Base-by-base conservation (phyloP, 2,888 invertebrate species). In the Crocallis elinguaria region DNA sequence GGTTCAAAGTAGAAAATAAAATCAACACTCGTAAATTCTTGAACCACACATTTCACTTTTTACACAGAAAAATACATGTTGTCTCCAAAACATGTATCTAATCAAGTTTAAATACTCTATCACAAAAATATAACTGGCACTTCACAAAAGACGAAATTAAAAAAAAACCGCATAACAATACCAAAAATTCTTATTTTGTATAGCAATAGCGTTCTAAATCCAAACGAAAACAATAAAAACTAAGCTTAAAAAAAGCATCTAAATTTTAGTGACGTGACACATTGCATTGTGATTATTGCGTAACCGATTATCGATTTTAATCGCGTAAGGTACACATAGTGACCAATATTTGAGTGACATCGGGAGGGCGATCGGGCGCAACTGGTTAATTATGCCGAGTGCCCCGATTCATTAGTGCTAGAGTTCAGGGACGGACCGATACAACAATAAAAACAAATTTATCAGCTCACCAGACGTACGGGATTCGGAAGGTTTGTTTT, bases 321-420 rank as follows among this genome's bases (percentile, higher is more conserved):
- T 30, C 42, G 27, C 30, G 42, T 37, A 23, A 35, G 23, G 33
- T 56, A 32, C 45, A 57, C 25, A 17, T 17, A 58, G 67, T 71
- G 67, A 69, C 58, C 74, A 74, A 77, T 80, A 73, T 81, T 79
- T 79, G 74, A 79, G 79, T 82, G 75, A 49, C 48, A 82, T 74
- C 73, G 77, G 64, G 76, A 71, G 79, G 74, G 68, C 76, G 83
- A 72, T 85, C 82, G 86, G 80, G 83, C 82, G 83, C 82, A 84
- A 88, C 86, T 86, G 84, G 83, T 87, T 89, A 87, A 90, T 90
- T 89, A 88, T 88, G 79, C 79, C 81, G 82, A 75, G 74, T 80
- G 86, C 79, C 85, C 86, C 87, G 88, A 88, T 88, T 88, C 89
- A 88, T 90, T 89, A 90, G 86, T 85, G 82, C 82, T 71, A 65